phyloP scores from a whole-genome alignment of 2,797 vertebrate species.

The Paguma larvata region DNA sequence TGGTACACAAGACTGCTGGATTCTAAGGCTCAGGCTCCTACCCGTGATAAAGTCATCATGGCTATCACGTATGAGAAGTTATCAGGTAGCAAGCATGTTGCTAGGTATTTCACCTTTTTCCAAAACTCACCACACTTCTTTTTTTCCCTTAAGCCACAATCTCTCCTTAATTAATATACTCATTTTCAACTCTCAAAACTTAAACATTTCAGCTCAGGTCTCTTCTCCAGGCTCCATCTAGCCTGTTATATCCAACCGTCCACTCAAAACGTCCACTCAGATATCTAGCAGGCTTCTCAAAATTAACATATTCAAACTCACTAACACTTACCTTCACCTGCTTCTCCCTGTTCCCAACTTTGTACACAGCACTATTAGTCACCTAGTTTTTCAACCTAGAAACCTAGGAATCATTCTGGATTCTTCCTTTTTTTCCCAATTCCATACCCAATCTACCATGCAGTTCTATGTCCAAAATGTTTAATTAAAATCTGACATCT shows the following conservation, averaged over 20 bases:
- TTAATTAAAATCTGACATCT: slow-evolving; percentile 44
- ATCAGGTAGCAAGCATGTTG: neutral
- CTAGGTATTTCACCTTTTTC: slow-evolving; percentile 5
- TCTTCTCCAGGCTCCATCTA: slow-evolving; percentile 32
- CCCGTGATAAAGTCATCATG: neutral
- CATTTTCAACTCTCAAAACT: slow-evolving; percentile 41
- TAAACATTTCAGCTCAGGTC: neutral
- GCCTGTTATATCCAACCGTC: neutral
- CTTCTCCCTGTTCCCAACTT: neutral
- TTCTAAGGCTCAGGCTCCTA: neutral
- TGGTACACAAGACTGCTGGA: neutral
- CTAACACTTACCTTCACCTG: neutral
- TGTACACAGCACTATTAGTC: neutral
- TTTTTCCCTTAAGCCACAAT: neutral
- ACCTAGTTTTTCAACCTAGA: slow-evolving; percentile 31
- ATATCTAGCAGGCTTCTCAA: slow-evolving; percentile 49
- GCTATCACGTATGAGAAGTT: neutral
- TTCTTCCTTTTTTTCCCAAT: neutral
- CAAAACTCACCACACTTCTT: slow-evolving; percentile 37
- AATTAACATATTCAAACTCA: slow-evolving; percentile 45
- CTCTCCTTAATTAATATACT: neutral
- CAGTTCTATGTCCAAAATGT: slow-evolving; percentile 28
- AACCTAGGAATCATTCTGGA: slow-evolving; percentile 2
- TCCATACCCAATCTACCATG: neutral
- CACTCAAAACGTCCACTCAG: slow-evolving; percentile 33